Evolutionary conservation across 2,888 invertebrate species (phyloP).

Genomic region (Schizotus pectinicornis): DNA sequence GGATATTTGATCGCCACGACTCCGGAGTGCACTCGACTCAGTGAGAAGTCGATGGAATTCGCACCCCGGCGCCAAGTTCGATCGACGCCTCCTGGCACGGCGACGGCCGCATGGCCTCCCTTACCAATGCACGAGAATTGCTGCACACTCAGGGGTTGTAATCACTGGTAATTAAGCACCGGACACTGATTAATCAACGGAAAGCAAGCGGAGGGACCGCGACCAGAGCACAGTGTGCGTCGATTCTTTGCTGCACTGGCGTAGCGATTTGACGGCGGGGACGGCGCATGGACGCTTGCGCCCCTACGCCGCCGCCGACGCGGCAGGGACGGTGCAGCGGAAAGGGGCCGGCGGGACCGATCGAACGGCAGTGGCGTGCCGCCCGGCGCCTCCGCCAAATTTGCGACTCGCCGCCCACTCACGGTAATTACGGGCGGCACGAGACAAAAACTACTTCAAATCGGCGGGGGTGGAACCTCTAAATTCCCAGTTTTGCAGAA

Average conservation of each 20-base stretch:
- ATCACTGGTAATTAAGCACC: conserved; percentile 13
- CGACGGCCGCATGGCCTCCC: neutral
- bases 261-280: conserved; percentile 42
- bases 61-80: too few species aligned
- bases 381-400: neutral
- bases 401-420: too few species aligned
- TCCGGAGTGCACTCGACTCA: conserved; percentile 5
- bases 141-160: conserved; percentile 7
- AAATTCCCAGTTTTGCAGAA: too few species aligned
- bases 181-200: conserved; percentile 28
- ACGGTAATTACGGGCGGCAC: too few species aligned
- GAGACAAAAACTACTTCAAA: too few species aligned
- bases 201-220: conserved; percentile 40
- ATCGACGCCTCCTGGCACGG: too few species aligned
- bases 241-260: conserved; percentile 50
- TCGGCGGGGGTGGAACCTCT: too few species aligned
- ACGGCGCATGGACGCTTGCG: conserved; percentile 47
- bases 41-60: too few species aligned
- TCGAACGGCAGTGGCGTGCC: neutral
- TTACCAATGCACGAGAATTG: conserved; percentile 24
- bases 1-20: conserved; percentile 16
- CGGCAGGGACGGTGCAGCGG: neutral
- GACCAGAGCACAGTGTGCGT: conserved; percentile 45
- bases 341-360: neutral
- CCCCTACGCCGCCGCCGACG: conserved; percentile 13